A percentile compares a stretch with the other conserved stretches of the same genome.
Conservation (phyloP, 2,888 invertebrate genomes). For the Chaitophorus viminalis region DNA sequence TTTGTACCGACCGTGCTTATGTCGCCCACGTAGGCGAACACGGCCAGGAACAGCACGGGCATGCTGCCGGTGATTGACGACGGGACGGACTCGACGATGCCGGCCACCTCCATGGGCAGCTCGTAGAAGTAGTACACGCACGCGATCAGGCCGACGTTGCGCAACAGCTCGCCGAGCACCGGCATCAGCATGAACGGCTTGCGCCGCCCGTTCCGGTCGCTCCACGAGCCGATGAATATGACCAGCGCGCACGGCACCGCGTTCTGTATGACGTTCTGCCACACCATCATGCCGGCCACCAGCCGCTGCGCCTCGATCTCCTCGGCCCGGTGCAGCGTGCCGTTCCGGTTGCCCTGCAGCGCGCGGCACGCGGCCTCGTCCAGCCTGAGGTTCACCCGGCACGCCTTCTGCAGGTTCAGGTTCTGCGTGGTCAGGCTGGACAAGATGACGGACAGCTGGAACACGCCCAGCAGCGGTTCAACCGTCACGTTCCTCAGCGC, state of each 20-base stretch:
- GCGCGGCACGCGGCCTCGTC: conserved; percentile 80
- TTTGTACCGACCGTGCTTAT: conserved; percentile 74
- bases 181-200: conserved; percentile 87
- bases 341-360: conserved; percentile 74
- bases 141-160: conserved; percentile 79
- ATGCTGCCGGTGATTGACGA: conserved; percentile 85
- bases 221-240: conserved; percentile 81
- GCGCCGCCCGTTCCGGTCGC: conserved; percentile 73
- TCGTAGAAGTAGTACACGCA: conserved; percentile 84
- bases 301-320: conserved; percentile 77
- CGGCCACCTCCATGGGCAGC: conserved; percentile 80
- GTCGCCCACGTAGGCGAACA: conserved; percentile 89
- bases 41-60: conserved; percentile 91
- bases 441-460: conserved; percentile 75
- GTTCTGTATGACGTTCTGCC: conserved; percentile 87
- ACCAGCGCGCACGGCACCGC: conserved; percentile 82
- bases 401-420: conserved; percentile 86
- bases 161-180: conserved; percentile 81
- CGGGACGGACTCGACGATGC: conserved; percentile 82
- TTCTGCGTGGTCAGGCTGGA: conserved; percentile 85
- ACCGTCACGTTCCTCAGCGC: conserved; percentile 77
- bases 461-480: conserved; percentile 80
- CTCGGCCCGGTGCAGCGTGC: conserved; percentile 65
- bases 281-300: conserved; percentile 83
- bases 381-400: conserved; percentile 82